Base-by-base conservation (phyloP, 2,113 vertebrate genomes). In the Sciurus niger region DNA sequence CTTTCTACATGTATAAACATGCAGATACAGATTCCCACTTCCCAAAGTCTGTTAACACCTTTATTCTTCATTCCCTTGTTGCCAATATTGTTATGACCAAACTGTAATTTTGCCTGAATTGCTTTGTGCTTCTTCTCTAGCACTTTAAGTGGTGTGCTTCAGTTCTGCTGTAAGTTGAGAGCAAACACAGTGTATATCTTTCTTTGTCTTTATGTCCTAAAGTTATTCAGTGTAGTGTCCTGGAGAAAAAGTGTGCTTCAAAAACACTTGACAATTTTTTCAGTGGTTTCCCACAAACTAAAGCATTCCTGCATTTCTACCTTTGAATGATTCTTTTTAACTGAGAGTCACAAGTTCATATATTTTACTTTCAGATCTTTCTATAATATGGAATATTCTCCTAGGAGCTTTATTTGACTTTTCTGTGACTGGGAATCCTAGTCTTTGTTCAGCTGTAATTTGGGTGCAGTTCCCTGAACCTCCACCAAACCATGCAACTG, bases 351-450 rank as follows among this genome's bases (percentile, higher is more conserved):
- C 0, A 80, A 53, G 8, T 82, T 86, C 11, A 78, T 46, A 63
- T 13, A 85, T 65, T 83, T 73, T 60, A 24, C 32, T 87, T 92
- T 70, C 22, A 53, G 34, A 30, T 84, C 80, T 96, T 95, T 78
- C 53, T 32, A 74, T 32, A 89, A 18, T 7, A 25, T 78, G 25
- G 24, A 30, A 46, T n/a, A 80, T 90, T 84, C 30, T 22, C 16
- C 30, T 67, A 40, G 6, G 46, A 48, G 4, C 20, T 92, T 34
- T 51, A 34, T 43, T 72, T 32, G 40, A 55, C 4, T 58, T 86
- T 24, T 25, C 32, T 6, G 34, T 43, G 8, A 40, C 6, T 20
- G 30, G 32, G n/a, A 70, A 84, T 88, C 63, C n/a, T 40, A 87
- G 40, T n/a, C 17, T 94, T 32, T 83, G 51, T 80, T 63, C 18